phyloP scores from a whole-genome alignment of 2,888 invertebrate genomes.

The Rugalucina vietnamica region DNA sequence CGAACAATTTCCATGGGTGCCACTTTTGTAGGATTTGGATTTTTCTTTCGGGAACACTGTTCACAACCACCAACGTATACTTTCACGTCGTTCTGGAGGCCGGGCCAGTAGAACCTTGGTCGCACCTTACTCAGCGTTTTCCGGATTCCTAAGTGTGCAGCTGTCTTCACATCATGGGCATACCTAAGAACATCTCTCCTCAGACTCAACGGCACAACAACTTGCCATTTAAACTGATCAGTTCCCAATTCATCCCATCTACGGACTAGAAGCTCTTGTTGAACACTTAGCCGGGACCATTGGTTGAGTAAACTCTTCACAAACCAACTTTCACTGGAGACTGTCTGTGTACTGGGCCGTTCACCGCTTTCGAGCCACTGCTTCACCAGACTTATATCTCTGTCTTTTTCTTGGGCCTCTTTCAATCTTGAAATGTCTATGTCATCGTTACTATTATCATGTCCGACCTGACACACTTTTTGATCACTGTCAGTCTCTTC shows the following conservation, averaged over 20 bases:
- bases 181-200: neutral
- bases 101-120: slow-evolving; percentile 43
- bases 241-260: neutral
- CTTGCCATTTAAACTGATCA: neutral
- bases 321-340: neutral
- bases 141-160: slow-evolving; percentile 60
- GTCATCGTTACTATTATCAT: neutral
- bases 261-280: neutral
- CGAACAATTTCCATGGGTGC: slow-evolving; percentile 33
- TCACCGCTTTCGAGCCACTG: neutral
- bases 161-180: slow-evolving; percentile 34
- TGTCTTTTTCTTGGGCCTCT: neutral
- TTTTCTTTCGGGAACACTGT: slow-evolving; percentile 18
- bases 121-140: slow-evolving; percentile 31
- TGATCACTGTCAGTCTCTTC: neutral
- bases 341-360: neutral
- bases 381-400: neutral
- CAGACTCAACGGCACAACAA: neutral
- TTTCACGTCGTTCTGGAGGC: slow-evolving; percentile 17
- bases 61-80: slow-evolving; percentile 27
- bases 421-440: neutral
- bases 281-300: neutral
- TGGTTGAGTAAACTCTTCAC: neutral
- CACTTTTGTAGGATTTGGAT: slow-evolving; percentile 12
- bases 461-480: neutral